Percentiles rank a stretch among this genome's conserved stretches.
Evolutionary conservation across 2,888 invertebrate genomes (phyloP).

Genomic region (Agonopterix subpropinquella): DNA sequence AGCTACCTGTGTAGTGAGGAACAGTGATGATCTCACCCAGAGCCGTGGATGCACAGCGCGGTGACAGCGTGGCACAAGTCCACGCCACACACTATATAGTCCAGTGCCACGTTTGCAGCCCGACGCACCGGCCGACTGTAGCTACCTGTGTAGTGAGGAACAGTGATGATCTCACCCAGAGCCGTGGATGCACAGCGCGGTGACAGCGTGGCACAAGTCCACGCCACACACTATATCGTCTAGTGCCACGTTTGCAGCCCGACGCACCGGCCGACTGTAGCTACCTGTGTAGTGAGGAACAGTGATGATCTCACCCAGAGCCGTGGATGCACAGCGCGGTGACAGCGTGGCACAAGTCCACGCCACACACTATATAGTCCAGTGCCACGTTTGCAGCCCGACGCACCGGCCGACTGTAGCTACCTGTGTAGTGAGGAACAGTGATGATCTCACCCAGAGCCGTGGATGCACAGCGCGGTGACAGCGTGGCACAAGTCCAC

Average conservation of each 20-base stretch:
- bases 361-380: slow-evolving; percentile 79
- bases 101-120: slow-evolving; percentile 83
- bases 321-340: slow-evolving; percentile 67
- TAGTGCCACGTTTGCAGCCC: slow-evolving; percentile 83
- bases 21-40: slow-evolving; percentile 27
- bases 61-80: slow-evolving; percentile 74
- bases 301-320: slow-evolving; percentile 29
- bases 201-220: slow-evolving; percentile 72
- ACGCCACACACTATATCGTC: slow-evolving; percentile 81
- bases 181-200: slow-evolving; percentile 66
- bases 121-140: slow-evolving; percentile 83
- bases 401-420: slow-evolving; percentile 83
- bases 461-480: too few species aligned
- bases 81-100: slow-evolving; percentile 80
- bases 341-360: slow-evolving; percentile 74
- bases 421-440: slow-evolving; percentile 75
- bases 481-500: slow-evolving; percentile 76
- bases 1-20: slow-evolving; percentile 79
- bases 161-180: slow-evolving; percentile 29
- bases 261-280: slow-evolving; percentile 82
- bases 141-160: slow-evolving; percentile 78
- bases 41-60: slow-evolving; percentile 63
- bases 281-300: slow-evolving; percentile 77
- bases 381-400: slow-evolving; percentile 84
- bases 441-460: too few species aligned